phyloP scores from a whole-genome alignment of 1,140 invertebrate species.

The roundworm (Caenorhabditis elegans) region DNA sequence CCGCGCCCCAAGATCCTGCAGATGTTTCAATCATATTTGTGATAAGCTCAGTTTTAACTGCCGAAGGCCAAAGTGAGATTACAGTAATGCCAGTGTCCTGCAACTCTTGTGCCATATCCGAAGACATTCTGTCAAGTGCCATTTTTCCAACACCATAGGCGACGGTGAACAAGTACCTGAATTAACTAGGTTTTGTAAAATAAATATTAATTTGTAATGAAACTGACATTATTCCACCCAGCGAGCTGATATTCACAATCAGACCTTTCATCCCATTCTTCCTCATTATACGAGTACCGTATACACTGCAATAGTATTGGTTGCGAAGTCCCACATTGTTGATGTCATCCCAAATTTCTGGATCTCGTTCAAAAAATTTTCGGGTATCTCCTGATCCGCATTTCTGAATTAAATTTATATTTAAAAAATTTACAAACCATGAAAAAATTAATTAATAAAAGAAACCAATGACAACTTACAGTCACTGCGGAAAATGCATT shows the following conservation, averaged over 20 bases:
- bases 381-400: slow-evolving; percentile 48
- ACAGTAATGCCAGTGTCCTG: slow-evolving; percentile 67
- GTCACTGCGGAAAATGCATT: slow-evolving; percentile 69
- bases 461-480: neutral
- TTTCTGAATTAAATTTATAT: neutral
- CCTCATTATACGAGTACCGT: slow-evolving; percentile 69
- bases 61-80: slow-evolving; percentile 69
- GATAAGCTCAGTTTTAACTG: slow-evolving; percentile 67
- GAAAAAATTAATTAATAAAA: slow-evolving; percentile 33
- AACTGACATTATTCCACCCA: slow-evolving; percentile 62
- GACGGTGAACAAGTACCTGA: slow-evolving; percentile 68
- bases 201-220: neutral
- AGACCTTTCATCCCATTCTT: slow-evolving; percentile 65
- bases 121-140: slow-evolving; percentile 67
- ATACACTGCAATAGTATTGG: slow-evolving; percentile 54
- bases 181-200: neutral
- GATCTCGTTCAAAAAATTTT: slow-evolving; percentile 65
- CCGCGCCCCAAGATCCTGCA: slow-evolving; percentile 15
- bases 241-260: slow-evolving; percentile 69
- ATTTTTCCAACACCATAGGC: slow-evolving; percentile 63
- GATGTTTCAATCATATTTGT: slow-evolving; percentile 2
- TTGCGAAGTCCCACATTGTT: slow-evolving; percentile 68
- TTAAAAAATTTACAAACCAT: no score
- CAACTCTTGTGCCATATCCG: slow-evolving; percentile 68
- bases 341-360: slow-evolving; percentile 66